Conservation (phyloP, 1,140 invertebrate species). For the Cyphomyrmex costatus region DNA sequence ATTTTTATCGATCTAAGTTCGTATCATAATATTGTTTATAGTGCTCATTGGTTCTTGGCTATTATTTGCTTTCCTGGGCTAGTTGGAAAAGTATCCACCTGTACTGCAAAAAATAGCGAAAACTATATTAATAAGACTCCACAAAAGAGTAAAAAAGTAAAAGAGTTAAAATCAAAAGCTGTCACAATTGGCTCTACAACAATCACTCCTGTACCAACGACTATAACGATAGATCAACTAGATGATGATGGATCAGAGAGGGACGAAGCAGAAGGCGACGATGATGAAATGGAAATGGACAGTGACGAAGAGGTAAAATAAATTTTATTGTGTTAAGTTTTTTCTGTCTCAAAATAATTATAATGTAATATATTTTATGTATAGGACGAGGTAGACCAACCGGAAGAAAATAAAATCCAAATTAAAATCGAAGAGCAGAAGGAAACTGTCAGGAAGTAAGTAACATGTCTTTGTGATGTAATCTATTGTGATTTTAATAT, state of each 20-base stretch:
- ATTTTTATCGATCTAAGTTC: too few species aligned
- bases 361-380: conserved; percentile 52
- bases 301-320: conserved; percentile 82
- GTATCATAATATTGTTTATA: conserved; percentile 80
- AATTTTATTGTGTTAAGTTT: conserved; percentile 49
- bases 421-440: conserved; percentile 60
- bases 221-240: conserved; percentile 88
- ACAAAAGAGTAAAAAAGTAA: conserved; percentile 78
- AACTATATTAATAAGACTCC: conserved; percentile 69
- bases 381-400: conserved; percentile 79
- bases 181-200: conserved; percentile 91
- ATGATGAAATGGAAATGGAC: conserved; percentile 89
- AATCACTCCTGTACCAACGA: conserved; percentile 87
- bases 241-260: conserved; percentile 92
- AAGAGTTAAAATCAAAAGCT: conserved; percentile 81
- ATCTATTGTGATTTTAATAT: background rate
- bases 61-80: conserved; percentile 97
- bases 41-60: conserved; percentile 98
- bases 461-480: background rate
- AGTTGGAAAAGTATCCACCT: conserved; percentile 86
- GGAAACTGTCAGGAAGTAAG: conserved; percentile 79
- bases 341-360: background rate
- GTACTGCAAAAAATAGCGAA: conserved; percentile 66
- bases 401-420: conserved; percentile 44
- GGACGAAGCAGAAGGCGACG: conserved; percentile 94